Percentiles rank a stretch among this genome's conserved stretches.
phyloP scores from a whole-genome alignment of 2,888 invertebrate species.

The Mylabris sibirica region DNA sequence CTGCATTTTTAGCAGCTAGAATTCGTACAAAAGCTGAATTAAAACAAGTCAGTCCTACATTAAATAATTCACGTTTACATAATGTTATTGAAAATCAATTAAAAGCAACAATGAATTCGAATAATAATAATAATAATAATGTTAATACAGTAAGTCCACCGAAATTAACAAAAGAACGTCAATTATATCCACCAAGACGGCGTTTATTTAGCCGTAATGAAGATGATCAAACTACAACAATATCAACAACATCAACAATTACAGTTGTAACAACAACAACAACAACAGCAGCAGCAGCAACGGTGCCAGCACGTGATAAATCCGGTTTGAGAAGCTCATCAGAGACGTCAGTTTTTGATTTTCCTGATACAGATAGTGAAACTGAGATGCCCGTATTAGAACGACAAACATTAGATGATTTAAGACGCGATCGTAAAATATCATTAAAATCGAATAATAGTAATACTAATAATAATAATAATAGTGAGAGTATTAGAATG shows the following conservation, averaged over 20 bases:
- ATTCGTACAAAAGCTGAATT: conserved; percentile 88
- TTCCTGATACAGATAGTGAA: conserved; percentile 71
- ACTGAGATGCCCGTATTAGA: conserved; percentile 69
- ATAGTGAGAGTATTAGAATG: conserved; percentile 53
- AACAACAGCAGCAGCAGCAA: conserved; percentile 32
- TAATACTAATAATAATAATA: conserved; percentile 43
- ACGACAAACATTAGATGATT: conserved; percentile 73
- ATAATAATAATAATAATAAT: conserved; percentile 36
- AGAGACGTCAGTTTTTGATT: conserved; percentile 72
- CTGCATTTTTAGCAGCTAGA: conserved; percentile 71
- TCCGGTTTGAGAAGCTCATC: conserved; percentile 67
- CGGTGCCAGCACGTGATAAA: conserved; percentile 59
- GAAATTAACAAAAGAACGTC: conserved; percentile 61
- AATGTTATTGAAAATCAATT: conserved; percentile 48
- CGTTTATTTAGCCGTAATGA: conserved; percentile 70
- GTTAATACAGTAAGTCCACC: conserved; percentile 60
- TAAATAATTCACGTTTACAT: conserved; percentile 41
- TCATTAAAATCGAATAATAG: conserved; percentile 63
- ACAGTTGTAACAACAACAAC: conserved; percentile 40
- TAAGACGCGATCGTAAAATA: conserved; percentile 66
- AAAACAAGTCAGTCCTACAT: conserved; percentile 63
- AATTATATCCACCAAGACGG: conserved; percentile 59
- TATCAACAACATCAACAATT: conserved; percentile 35
- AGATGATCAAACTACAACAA: conserved; percentile 46
- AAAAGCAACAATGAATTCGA: conserved; percentile 51